Percentiles rank a stretch among this genome's conserved stretches.
Evolutionary conservation across 2,113 vertebrate genomes (phyloP).

Genomic region (Strigops habroptila): DNA sequence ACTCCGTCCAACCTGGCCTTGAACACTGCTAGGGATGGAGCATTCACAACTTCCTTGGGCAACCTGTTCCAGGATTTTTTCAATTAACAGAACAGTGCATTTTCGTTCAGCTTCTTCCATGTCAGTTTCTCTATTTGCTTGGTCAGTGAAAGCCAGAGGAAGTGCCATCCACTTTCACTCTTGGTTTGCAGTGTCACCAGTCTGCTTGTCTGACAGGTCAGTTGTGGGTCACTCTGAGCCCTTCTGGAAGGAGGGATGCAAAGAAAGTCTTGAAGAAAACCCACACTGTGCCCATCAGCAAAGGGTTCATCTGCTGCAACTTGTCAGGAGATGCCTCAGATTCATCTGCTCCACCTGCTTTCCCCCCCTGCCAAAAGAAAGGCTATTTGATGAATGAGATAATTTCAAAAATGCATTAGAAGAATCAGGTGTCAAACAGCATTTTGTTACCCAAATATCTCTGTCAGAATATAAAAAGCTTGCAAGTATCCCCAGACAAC

Average conservation of each 20-base stretch:
- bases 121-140: neutral
- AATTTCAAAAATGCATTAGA: neutral
- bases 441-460: neutral
- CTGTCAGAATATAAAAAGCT: neutral
- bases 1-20: too few species aligned
- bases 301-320: conserved; percentile 68
- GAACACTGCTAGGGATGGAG: too few species aligned
- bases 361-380: conserved; percentile 28
- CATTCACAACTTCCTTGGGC: too few species aligned
- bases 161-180: neutral
- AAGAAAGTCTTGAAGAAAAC: conserved; percentile 95
- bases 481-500: neutral
- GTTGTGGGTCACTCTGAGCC: conserved; percentile 78
- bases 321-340: conserved; percentile 1
- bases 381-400: neutral
- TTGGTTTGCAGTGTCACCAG: neutral
- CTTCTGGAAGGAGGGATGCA: conserved; percentile 91
- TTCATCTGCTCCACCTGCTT: conserved; percentile 5
- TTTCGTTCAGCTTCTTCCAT: too few species aligned
- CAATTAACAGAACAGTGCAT: too few species aligned
- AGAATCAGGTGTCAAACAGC: neutral
- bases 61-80: too few species aligned
- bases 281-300: conserved; percentile 84
- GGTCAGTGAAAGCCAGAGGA: conserved; percentile 2
- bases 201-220: neutral